Evolutionary conservation across 2,888 invertebrate genomes (phyloP).

Genomic region (Merodon equestris): DNA sequence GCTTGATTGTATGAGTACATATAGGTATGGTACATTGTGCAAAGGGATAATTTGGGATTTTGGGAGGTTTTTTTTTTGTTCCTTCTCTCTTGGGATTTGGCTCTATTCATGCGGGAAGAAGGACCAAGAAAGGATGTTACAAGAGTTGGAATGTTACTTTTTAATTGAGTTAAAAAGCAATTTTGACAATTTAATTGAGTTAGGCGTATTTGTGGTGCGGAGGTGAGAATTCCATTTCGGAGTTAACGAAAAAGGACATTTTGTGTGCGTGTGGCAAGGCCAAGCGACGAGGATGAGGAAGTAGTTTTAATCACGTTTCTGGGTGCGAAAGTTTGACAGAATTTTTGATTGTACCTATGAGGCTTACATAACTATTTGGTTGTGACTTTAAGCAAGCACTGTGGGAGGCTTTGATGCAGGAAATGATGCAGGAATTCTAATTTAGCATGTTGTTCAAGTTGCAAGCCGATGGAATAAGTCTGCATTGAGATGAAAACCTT

Average conservation of each 20-base stretch:
- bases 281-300: neutral
- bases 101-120: too few relatives aligned
- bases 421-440: too few relatives aligned
- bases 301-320: slow-evolving; percentile 44
- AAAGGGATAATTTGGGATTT: slow-evolving; percentile 3
- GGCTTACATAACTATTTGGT: too few relatives aligned
- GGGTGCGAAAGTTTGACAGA: slow-evolving; percentile 8
- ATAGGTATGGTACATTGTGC: slow-evolving; percentile 21
- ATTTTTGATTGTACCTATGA: too few relatives aligned
- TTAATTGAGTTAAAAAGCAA: slow-evolving; percentile 66
- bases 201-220: slow-evolving; percentile 26
- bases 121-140: slow-evolving; percentile 29
- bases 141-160: slow-evolving; percentile 44
- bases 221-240: slow-evolving; percentile 57
- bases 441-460: too few relatives aligned
- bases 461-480: too few relatives aligned
- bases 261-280: neutral
- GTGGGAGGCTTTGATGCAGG: too few relatives aligned
- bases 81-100: neutral
- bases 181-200: slow-evolving; percentile 62
- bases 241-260: slow-evolving; percentile 28
- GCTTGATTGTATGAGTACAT: slow-evolving; percentile 49
- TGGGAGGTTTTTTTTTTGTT: neutral
- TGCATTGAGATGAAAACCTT: too few relatives aligned
- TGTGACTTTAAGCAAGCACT: too few relatives aligned